Evolutionary conservation across 2,797 vertebrate genomes (phyloP).

Genomic region (Toxotes lorentzi): DNA sequence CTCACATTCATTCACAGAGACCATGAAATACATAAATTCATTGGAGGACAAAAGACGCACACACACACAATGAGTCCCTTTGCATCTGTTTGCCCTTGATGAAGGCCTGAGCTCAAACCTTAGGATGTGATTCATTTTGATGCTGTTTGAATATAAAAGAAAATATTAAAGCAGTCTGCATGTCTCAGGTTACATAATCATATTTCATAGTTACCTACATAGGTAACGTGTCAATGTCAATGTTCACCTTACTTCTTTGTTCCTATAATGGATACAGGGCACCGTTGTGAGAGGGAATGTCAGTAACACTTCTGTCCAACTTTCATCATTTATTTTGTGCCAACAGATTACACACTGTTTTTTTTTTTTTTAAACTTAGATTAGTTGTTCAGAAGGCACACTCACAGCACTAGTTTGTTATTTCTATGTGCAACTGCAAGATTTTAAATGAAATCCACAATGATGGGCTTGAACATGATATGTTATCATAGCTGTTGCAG

Average conservation of each 20-base stretch:
- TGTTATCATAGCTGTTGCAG: constrained; percentile 37
- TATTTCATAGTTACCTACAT: background rate
- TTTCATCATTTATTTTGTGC: background rate
- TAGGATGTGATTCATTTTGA: constrained; percentile 3
- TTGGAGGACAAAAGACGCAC: background rate
- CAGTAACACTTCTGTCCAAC: background rate
- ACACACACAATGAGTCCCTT: background rate
- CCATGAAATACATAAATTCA: background rate
- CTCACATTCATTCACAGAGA: background rate
- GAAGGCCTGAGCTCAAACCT: background rate
- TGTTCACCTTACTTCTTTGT: background rate
- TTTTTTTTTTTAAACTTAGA: background rate
- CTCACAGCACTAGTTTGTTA: background rate
- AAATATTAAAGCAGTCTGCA: background rate
- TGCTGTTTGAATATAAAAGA: background rate
- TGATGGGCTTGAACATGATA: constrained; percentile 25
- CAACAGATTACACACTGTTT: background rate
- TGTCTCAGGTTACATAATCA: background rate
- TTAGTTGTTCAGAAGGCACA: background rate
- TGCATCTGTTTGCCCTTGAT: background rate
- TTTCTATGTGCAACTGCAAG: background rate
- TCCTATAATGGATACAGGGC: background rate
- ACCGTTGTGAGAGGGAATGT: background rate
- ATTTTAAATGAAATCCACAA: constrained; percentile 13
- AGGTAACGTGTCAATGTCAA: background rate